Conservation (phyloP, 92 coral and sea anemone genomes). For the Porites rus region DNA sequence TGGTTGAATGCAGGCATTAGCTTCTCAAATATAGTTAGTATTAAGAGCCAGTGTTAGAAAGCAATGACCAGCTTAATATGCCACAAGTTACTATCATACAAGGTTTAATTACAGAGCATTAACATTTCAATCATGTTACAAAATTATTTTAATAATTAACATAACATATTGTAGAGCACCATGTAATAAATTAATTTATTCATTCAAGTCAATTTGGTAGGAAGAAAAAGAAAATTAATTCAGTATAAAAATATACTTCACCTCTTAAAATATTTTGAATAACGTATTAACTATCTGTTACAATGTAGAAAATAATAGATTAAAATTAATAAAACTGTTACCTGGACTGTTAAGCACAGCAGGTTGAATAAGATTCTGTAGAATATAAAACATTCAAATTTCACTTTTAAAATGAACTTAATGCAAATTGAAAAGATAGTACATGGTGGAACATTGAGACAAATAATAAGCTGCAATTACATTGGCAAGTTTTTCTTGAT, state of each 20-base stretch:
- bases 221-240: too few species aligned
- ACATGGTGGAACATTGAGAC: too few species aligned
- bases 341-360: slow-evolving; percentile 63
- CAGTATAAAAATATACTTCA: too few species aligned
- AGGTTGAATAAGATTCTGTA: slow-evolving; percentile 81
- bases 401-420: too few species aligned
- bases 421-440: too few species aligned
- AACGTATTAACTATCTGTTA: too few species aligned
- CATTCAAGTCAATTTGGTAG: too few species aligned
- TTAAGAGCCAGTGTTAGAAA: background rate
- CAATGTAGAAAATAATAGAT: background rate
- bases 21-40: background rate
- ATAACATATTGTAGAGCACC: background rate
- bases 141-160: background rate
- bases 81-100: background rate
- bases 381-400: background rate
- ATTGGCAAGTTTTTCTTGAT: too few species aligned
- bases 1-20: background rate
- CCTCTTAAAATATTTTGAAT: too few species aligned
- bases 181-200: too few species aligned
- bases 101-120: background rate
- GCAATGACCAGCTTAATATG: background rate
- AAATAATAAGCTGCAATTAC: too few species aligned
- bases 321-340: slow-evolving; percentile 1
- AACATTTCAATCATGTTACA: background rate